These are phyloP conservation scores for Tokudaia tokunoshimensis DNA, from an alignment of 2,797 vertebrate species.

Conservation along the genomic window DNA sequence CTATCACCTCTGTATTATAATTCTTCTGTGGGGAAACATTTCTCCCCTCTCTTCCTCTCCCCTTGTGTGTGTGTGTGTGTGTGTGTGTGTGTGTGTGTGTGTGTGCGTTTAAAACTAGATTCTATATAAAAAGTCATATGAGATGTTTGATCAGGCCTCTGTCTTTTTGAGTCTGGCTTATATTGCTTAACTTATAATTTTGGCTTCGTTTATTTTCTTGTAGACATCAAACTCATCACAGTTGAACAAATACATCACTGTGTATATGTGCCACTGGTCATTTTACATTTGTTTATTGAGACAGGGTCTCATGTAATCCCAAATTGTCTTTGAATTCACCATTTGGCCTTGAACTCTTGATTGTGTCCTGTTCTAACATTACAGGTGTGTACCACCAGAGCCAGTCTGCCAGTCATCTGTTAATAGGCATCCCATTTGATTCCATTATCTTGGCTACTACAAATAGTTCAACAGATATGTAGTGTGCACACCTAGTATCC, in stretches of 20 bases:
- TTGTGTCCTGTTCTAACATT: not conserved
- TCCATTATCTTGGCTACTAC: not conserved
- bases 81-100: not conserved
- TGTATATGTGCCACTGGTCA: not conserved
- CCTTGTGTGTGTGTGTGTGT: too few species aligned
- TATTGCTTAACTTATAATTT: not conserved
- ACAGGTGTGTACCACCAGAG: not conserved
- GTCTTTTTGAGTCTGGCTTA: not conserved
- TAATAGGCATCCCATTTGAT: not conserved
- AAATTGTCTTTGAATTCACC: not conserved
- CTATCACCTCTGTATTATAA: not conserved
- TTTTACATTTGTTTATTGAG: not conserved
- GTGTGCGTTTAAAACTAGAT: not conserved
- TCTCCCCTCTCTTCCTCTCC: not conserved
- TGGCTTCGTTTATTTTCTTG: not conserved
- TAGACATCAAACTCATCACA: not conserved
- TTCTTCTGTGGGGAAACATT: not conserved
- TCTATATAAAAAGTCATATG: not conserved
- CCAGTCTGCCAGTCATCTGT: not conserved
- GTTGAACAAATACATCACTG: not conserved
- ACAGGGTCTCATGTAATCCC: not conserved
- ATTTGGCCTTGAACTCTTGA: not conserved
- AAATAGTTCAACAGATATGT: not conserved
- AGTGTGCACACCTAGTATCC: not conserved
- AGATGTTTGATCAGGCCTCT: not conserved